These are phyloP conservation scores for Rhizomys pruinosus DNA, from an alignment of 2,113 vertebrate species.

Conservation along the genomic window DNA sequence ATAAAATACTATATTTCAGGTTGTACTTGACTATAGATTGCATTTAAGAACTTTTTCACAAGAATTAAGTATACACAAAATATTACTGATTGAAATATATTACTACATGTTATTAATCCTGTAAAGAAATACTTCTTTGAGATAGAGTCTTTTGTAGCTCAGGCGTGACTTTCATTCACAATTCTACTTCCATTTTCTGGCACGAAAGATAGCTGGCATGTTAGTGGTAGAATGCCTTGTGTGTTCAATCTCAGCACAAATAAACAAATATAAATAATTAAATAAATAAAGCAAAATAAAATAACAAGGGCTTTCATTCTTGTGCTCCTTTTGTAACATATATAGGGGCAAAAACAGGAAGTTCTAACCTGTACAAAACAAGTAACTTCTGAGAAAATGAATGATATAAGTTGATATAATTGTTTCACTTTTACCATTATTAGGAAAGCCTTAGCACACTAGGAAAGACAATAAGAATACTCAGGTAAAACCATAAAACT, in stretches of 20 bases:
- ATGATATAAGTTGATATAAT: neutral
- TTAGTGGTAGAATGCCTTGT: neutral
- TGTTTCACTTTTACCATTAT: neutral
- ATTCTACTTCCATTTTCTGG: too few species aligned
- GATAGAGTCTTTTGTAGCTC: neutral
- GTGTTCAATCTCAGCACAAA: neutral
- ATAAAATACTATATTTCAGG: neutral
- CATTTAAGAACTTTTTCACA: neutral
- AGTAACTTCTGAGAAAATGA: conserved; percentile 30
- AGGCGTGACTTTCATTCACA: too few species aligned
- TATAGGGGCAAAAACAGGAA: neutral
- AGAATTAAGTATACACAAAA: conserved; percentile 33
- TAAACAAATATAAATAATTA: neutral
- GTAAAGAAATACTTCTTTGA: neutral
- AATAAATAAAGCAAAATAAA: neutral
- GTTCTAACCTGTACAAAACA: neutral
- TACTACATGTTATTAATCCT: neutral
- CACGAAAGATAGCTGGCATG: neutral
- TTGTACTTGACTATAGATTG: neutral
- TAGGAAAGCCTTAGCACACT: neutral
- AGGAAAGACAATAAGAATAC: neutral
- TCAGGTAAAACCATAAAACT: neutral
- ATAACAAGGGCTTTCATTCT: neutral
- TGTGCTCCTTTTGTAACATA: neutral
- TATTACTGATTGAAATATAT: neutral